Conservation (phyloP, 1,140 invertebrate species). For the Aporrectodea caliginosa region DNA sequence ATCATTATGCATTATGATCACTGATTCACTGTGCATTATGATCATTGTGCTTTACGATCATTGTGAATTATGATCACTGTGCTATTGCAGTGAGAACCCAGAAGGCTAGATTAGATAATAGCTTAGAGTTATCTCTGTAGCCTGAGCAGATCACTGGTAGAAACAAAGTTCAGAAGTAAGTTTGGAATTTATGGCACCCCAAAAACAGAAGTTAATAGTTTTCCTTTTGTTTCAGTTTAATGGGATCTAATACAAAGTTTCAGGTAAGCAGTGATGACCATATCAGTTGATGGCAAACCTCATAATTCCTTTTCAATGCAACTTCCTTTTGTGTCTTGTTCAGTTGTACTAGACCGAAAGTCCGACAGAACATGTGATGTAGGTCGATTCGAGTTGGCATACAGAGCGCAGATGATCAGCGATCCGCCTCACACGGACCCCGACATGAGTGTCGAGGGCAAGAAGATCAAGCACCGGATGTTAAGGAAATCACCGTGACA, state of each 20-base stretch:
- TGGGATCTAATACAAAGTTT: not conserved
- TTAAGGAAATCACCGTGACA: not conserved
- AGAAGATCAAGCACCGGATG: not conserved
- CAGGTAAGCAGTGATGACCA: not conserved
- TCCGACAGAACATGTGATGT: slow-evolving; percentile 74
- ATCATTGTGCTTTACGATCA: too few species aligned
- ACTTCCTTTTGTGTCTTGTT: slow-evolving; percentile 35
- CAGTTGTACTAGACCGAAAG: slow-evolving; percentile 81
- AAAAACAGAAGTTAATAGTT: not conserved
- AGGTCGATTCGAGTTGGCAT: slow-evolving; percentile 79
- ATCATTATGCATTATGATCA: too few species aligned
- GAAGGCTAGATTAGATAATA: too few species aligned
- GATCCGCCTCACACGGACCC: slow-evolving; percentile 60
- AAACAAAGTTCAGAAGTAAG: not conserved
- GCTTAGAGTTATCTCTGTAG: too few species aligned
- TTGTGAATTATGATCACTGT: too few species aligned
- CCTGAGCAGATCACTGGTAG: too few species aligned
- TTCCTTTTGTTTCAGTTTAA: not conserved
- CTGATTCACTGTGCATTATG: too few species aligned
- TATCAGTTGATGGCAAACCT: not conserved
- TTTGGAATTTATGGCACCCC: not conserved
- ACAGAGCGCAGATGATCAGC: slow-evolving; percentile 68
- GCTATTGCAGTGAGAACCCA: too few species aligned
- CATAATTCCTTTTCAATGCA: not conserved
- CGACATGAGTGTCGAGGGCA: not conserved